Base-by-base conservation (phyloP, 2,113 vertebrate genomes). In the Sprattus sprattus region DNA sequence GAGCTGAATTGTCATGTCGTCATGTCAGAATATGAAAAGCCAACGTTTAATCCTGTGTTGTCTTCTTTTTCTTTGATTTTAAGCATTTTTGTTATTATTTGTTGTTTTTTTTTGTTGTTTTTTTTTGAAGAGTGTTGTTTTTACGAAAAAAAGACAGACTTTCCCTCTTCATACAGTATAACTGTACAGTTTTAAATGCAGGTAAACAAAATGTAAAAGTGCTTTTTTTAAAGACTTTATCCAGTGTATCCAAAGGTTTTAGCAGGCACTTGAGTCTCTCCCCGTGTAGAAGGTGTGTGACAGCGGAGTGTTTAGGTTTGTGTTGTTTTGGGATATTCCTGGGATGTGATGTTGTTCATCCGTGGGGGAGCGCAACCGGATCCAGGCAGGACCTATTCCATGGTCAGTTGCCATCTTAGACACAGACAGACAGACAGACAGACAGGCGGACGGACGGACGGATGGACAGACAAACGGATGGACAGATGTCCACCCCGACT, bases 231-330 rank as follows among this genome's bases (percentile, higher is more conserved):
- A 93, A 93, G 89, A 93, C 88, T 89, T 87, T 91, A 85, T 90
- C 88, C 90, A 91, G 91, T 92, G 87, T 95, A 71, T 91, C 91
- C 88, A 88, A 95, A 94, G 94, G 88, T 90, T 91, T 91, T 92
- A 91, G 92, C 93, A 95, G 95, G 95, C 94, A 94, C 94, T 95
- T 95, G 83, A 92, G 93, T 95, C 93, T 89, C 89, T 93, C 90
- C 92, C 87, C 91, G 86, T 90, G 78, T 82, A 82, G 85, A 85
- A 89, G 88, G 86, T 90, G 88, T 91, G 86, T 88, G 87, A 89
- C 89, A 91, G 89, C 87, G 80, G 75, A 88, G 87, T 78, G 88
- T 80, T 89, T 88, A 87, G 88, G 86, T 89, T 88, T 87, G 52
- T 47, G 83, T 90, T 71, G 86, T 89, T 88, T 86, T 81, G 13